phyloP scores from a whole-genome alignment of 2,888 invertebrate genomes.

The Megalurothrips usitatus region DNA sequence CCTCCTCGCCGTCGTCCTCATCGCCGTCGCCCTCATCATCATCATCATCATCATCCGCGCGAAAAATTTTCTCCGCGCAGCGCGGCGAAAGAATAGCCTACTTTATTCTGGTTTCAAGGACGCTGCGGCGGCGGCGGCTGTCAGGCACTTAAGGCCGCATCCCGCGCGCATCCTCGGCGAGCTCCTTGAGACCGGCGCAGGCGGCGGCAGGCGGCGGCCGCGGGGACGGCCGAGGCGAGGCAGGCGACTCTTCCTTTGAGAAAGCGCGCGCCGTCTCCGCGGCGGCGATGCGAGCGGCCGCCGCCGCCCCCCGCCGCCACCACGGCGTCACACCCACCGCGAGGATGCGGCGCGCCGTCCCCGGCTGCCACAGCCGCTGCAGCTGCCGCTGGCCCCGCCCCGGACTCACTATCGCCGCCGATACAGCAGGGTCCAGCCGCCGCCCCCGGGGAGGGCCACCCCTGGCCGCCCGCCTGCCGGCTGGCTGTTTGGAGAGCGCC shows the following conservation, averaged over 20 bases:
- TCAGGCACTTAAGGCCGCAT: not conserved
- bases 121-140: not conserved
- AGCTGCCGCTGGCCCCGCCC: no score
- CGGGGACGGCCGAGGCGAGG: not conserved
- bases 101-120: constrained; percentile 9
- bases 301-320: not conserved
- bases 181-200: not conserved
- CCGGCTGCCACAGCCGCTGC: no score
- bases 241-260: constrained; percentile 13
- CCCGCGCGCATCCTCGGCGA: not conserved
- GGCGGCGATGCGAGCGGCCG: not conserved
- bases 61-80: not conserved
- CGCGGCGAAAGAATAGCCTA: no score
- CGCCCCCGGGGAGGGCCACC: no score
- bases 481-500: no score
- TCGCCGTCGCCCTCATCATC: not conserved
- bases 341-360: not conserved
- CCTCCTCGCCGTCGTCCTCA: not conserved
- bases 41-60: not conserved
- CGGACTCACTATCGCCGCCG: no score
- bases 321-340: not conserved
- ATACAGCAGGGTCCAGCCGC: no score
- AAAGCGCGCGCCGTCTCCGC: not conserved
- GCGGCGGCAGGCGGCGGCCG: no score
- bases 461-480: no score